Evolutionary conservation across 2,797 vertebrate species (phyloP).

Genomic region (Brachyalestes nurse): DNA sequence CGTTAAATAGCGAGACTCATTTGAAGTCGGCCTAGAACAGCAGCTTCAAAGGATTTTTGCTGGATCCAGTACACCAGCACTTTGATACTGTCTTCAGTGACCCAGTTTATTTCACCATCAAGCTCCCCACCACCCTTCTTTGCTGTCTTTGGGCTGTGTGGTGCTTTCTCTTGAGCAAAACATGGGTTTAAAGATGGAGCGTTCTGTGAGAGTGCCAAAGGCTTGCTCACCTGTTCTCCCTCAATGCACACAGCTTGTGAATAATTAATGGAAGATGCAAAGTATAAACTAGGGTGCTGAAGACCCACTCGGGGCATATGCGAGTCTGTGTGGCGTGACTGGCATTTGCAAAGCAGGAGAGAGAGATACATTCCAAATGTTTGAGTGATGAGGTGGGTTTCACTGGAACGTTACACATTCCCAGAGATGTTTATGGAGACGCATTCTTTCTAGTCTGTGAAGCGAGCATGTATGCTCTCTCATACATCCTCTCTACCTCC

Average conservation of each 20-base stretch:
- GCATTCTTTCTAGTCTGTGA: constrained; percentile 74
- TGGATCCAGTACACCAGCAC: not conserved
- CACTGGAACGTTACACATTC: constrained; percentile 77
- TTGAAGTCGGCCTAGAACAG: not conserved
- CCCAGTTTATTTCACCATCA: constrained; percentile 2
- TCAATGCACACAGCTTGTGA: constrained; percentile 46
- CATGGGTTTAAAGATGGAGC: constrained; percentile 9
- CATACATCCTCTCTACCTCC: constrained; percentile 34
- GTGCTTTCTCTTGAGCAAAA: constrained; percentile 7
- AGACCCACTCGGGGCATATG: constrained; percentile 38
- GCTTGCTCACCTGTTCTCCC: constrained; percentile 58
- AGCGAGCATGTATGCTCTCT: constrained; percentile 68
- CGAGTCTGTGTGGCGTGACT: constrained; percentile 41
- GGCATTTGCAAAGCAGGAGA: constrained; percentile 56
- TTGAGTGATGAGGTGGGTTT: constrained; percentile 79
- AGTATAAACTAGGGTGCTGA: constrained; percentile 55
- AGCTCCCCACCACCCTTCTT: not conserved
- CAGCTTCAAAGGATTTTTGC: not conserved
- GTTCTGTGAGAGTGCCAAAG: constrained; percentile 12
- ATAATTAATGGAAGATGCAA: constrained; percentile 67
- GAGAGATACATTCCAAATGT: constrained; percentile 78
- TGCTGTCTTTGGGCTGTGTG: not conserved
- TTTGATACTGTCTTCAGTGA: constrained; percentile 9
- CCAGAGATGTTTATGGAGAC: constrained; percentile 78
- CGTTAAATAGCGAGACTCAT: not conserved